Conservation (phyloP, 1,140 invertebrate species). For the Drosophila navojoa region DNA sequence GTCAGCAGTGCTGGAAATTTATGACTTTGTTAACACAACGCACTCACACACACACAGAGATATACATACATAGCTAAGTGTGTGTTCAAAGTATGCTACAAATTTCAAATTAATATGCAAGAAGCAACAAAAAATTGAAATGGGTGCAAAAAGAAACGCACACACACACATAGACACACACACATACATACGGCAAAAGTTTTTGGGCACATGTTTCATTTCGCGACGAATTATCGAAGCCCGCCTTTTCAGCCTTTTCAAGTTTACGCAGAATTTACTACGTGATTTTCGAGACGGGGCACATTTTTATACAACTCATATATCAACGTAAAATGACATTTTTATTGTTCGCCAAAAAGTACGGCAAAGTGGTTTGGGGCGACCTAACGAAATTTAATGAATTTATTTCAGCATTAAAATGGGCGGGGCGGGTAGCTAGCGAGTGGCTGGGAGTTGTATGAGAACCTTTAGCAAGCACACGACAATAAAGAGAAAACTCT, state of each 20-base stretch:
- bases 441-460: neutral
- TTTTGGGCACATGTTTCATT: slow-evolving; percentile 51
- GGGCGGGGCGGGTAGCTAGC: neutral
- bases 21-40: slow-evolving; percentile 67
- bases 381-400: slow-evolving; percentile 42
- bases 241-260: slow-evolving; percentile 53
- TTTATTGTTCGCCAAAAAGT: slow-evolving; percentile 60
- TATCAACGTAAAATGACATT: slow-evolving; percentile 69
- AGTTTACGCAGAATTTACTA: slow-evolving; percentile 67
- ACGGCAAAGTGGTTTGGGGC: slow-evolving; percentile 14
- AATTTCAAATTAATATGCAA: slow-evolving; percentile 76
- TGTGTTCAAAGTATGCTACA: slow-evolving; percentile 68
- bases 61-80: too few species aligned
- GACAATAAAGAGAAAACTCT: neutral
- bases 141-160: slow-evolving; percentile 25
- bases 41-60: slow-evolving; percentile 29
- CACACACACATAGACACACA: too few species aligned
- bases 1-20: slow-evolving; percentile 68
- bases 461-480: slow-evolving; percentile 35
- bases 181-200: slow-evolving; percentile 32
- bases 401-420: slow-evolving; percentile 51
- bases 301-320: slow-evolving; percentile 56
- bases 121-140: slow-evolving; percentile 44
- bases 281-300: slow-evolving; percentile 59
- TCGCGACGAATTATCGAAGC: slow-evolving; percentile 66